Evolutionary conservation across 2,888 invertebrate species (phyloP).

Genomic region (Drosophila quinaria): DNA sequence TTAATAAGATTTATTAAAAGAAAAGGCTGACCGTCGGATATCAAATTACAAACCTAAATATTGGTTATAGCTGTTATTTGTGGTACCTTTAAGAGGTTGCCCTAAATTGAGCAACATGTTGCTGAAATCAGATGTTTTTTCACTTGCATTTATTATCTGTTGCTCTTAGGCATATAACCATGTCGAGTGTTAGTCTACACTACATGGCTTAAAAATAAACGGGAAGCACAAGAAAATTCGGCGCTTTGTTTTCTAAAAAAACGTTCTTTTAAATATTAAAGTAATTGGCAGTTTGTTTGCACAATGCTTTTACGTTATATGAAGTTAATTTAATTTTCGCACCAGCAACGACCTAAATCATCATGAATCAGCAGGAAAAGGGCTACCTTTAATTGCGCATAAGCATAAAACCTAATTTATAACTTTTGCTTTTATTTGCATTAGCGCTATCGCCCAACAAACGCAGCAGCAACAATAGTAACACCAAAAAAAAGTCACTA

Average conservation of each 20-base stretch:
- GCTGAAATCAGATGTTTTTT: background rate
- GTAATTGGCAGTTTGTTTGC: background rate
- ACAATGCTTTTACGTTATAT: background rate
- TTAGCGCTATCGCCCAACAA: slow-evolving; percentile 14
- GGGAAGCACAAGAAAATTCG: background rate
- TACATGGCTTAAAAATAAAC: background rate
- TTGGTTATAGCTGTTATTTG: slow-evolving; percentile 45
- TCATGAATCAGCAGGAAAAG: slow-evolving; percentile 53
- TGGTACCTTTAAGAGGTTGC: slow-evolving; percentile 29
- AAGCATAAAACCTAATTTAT: slow-evolving; percentile 72
- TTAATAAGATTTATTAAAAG: slow-evolving; percentile 57
- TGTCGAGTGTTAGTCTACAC: background rate
- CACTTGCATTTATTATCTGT: background rate
- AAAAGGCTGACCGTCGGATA: slow-evolving; percentile 2
- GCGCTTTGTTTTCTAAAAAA: background rate
- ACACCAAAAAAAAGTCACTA: slow-evolving; percentile 40
- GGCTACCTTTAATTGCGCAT: slow-evolving; percentile 72
- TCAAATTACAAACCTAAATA: slow-evolving; percentile 25
- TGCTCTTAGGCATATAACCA: background rate
- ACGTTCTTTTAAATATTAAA: background rate
- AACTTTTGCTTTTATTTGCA: slow-evolving; percentile 66
- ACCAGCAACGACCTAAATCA: slow-evolving; percentile 18
- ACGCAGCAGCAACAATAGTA: slow-evolving; percentile 15
- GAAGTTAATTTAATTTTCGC: slow-evolving; percentile 43
- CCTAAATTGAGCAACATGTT: slow-evolving; percentile 7